phyloP scores from a whole-genome alignment of 2,888 invertebrate genomes.

The Sarcophaga carnaria region DNA sequence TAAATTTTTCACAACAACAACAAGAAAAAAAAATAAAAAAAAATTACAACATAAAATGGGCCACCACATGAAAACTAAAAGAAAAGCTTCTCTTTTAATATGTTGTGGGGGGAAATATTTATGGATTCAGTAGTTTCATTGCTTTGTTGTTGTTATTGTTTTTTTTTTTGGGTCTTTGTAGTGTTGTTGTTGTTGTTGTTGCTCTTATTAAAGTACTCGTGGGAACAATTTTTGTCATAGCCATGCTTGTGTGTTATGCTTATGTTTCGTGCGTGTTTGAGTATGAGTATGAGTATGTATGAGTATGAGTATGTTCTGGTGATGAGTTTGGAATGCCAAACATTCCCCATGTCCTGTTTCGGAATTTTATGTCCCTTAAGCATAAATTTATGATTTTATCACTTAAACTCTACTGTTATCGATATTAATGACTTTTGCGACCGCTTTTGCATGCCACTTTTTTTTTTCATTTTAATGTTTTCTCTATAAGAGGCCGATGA shows the following conservation, averaged over 20 bases:
- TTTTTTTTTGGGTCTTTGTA: background rate
- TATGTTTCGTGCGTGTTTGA: slow-evolving; percentile 7
- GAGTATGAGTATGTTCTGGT: background rate
- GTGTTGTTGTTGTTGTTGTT: background rate
- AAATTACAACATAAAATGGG: background rate
- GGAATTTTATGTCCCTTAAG: slow-evolving; percentile 36
- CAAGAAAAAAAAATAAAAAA: slow-evolving; percentile 5
- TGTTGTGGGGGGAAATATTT: slow-evolving; percentile 4
- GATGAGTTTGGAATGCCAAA: slow-evolving; percentile 26
- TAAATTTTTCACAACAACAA: slow-evolving; percentile 30
- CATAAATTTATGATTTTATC: slow-evolving; percentile 44
- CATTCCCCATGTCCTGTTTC: slow-evolving; percentile 5
- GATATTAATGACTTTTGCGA: slow-evolving; percentile 1
- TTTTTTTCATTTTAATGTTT: background rate
- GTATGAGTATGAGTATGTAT: slow-evolving; percentile 27
- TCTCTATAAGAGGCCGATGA: background rate
- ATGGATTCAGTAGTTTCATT: background rate
- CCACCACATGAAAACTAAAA: slow-evolving; percentile 3
- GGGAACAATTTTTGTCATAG: slow-evolving; percentile 39
- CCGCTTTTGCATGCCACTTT: background rate
- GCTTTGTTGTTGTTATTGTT: background rate
- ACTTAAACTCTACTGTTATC: slow-evolving; percentile 17
- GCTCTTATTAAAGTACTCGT: slow-evolving; percentile 35
- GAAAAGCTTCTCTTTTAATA: background rate
- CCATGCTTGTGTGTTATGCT: background rate